Base-by-base conservation (phyloP, 2,888 invertebrate genomes). In the Julus scanicus region DNA sequence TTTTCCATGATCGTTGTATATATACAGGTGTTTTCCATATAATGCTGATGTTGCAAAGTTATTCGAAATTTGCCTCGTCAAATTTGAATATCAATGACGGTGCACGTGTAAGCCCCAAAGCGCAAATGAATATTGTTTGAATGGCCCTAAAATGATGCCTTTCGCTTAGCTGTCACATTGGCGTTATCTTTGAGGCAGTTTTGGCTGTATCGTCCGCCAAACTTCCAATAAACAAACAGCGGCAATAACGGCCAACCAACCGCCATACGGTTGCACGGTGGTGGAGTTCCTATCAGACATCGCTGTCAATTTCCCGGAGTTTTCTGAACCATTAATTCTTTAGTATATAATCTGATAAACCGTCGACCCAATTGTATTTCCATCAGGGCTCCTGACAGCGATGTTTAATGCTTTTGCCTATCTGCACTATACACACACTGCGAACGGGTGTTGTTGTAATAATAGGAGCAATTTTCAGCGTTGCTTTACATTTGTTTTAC, bases 321-420 rank as follows among this genome's bases (percentile, higher is more conserved):
- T 87, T 87, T 87, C 87, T 87, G 87, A 63, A 63, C 87, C 87
- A 87, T 87, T 87, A 87, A 87, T 87, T 87, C 87, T 87, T 87
- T 63, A 87, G 87, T 87, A 71, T 87, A 87, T 87, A 87, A 87
- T 87, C 87, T 87, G 87, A 87, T 87, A 87, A 87, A 87, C 39
- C 71, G 87, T 37, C 87, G 37, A 87, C 87, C 57, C 87, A 87
- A 87, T 87, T 87, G 87, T 87, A 87, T 87, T 57, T 29, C 87
- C 87, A 87, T 87, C 87, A 63, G 63, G 13, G 39, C 87, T 49
- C 44, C 49, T 86, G 49, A 86, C 44, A 48, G 20, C 48, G 86
- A 86, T 48, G 86, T 44, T 86, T 86, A 86, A 86, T 86, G 86
- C 86, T 48, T 44, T 17, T 84, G 39, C 84, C 84, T 40, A 44